Evolutionary conservation across 2,888 invertebrate species (phyloP).

Genomic region (Eupithecia pulchellata): DNA sequence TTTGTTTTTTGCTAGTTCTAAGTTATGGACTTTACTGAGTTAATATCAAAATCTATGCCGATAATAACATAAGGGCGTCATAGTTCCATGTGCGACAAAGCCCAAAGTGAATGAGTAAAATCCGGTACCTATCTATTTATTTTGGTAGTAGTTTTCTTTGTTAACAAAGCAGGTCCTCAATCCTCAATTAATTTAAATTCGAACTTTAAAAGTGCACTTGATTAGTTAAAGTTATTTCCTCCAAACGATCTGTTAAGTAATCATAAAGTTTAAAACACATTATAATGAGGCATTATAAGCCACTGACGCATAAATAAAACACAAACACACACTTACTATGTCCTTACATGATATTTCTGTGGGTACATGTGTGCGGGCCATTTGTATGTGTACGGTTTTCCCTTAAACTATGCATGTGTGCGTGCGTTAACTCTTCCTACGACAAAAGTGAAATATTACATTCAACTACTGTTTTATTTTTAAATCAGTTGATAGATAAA

Average conservation of each 20-base stretch:
- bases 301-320: conserved; percentile 32
- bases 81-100: no score
- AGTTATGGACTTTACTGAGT: no score
- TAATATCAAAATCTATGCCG: no score
- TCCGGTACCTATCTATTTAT: no score
- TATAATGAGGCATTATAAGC: conserved; percentile 55
- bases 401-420: conserved; percentile 48
- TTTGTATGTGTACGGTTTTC: conserved; percentile 43
- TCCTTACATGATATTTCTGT: conserved; percentile 40
- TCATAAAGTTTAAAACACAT: conserved; percentile 40
- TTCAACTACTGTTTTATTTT: background rate
- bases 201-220: background rate
- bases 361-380: conserved; percentile 40
- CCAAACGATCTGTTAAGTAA: conserved; percentile 19
- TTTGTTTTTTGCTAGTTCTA: no score
- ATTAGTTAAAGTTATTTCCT: conserved; percentile 5
- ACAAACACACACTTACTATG: conserved; percentile 22
- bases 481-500: conserved; percentile 22
- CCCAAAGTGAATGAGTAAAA: no score
- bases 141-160: no score
- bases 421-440: conserved; percentile 9
- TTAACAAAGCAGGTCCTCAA: no score
- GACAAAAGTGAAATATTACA: background rate
- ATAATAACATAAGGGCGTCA: no score
- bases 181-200: background rate